Percentiles rank a stretch among this genome's conserved stretches.
Conservation (phyloP, 2,113 vertebrate species). For the Percina caprodes region DNA sequence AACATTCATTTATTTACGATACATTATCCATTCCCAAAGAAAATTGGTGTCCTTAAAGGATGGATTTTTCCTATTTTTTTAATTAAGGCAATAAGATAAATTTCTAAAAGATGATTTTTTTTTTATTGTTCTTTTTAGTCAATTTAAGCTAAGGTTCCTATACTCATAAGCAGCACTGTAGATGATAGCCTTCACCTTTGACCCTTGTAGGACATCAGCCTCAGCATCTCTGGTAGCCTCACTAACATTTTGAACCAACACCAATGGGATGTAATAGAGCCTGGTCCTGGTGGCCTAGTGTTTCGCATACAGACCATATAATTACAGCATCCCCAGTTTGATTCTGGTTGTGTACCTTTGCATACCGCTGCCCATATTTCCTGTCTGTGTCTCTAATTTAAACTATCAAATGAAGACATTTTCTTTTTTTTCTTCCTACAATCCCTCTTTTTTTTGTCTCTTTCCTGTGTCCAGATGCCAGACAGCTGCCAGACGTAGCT, state of each 20-base stretch:
- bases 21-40: too few species aligned
- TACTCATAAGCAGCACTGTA: not conserved
- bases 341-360: not conserved
- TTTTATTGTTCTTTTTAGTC: too few species aligned
- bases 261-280: not conserved
- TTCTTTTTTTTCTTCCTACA: not conserved
- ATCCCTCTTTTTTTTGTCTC: not conserved
- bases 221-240: conserved; percentile 29
- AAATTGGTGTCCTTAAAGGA: too few species aligned
- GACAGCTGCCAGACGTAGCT: conserved; percentile 84
- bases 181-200: conserved; percentile 22
- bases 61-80: too few species aligned
- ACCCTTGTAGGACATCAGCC: conserved; percentile 15
- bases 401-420: not conserved
- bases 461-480: conserved; percentile 72
- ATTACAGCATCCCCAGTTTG: not conserved
- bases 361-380: not conserved
- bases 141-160: too few species aligned
- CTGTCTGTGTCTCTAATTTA: not conserved
- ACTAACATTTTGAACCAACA: conserved; percentile 44
- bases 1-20: too few species aligned
- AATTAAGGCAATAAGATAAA: too few species aligned
- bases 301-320: not conserved
- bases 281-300: not conserved
- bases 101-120: too few species aligned